Evolutionary conservation across 2,888 invertebrate genomes (phyloP), one percentile per base, ranked within the genome.

Genomic region (Macaria liturata): DNA sequence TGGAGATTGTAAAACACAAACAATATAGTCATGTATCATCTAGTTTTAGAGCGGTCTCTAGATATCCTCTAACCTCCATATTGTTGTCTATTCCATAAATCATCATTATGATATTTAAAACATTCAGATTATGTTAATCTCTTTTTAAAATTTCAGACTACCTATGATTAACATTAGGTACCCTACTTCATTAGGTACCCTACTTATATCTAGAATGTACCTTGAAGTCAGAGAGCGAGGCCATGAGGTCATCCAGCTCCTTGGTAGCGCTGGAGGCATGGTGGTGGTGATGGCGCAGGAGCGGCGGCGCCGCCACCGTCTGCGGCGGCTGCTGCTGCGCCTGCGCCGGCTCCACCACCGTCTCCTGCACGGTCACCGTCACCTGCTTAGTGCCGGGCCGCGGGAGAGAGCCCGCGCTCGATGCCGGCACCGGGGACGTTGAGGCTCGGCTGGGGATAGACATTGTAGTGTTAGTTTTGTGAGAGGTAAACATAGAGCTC

Each of bases 201-300:
- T n/a, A n/a, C 34, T 34, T 4, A 34, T 34, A 4, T 4, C 34
- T 34, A 6, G 34, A 34, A 34, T 37, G 7, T 42, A 49, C 8
- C 32, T 20, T 32, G 32, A 32, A 44, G 20, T 34, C 44, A 6
- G 34, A 34, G 4, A 99, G 92, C 4, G 98, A 97, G 2, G 97
- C 97, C 98, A 99, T 98, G 62, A 99, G 93, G 79, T 98, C 98
- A 78, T 99, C 98, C 61, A 99, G 93, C 83, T 99, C 98, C 84
- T 96, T 95, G 31, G 98, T 98, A 40, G 98, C 98, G 61, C 96
- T 96, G 53, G 98, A 98, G 31, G 98, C 96, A 57, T 91, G 91
- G 72, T 84, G 92, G 71, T 84, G 92, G 61, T 84, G 89, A 8
- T 83, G 80, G n/a, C 76, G 71, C 34, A 67, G 91, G 72, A 69